Percentiles rank a stretch among this genome's conserved stretches.
phyloP scores from a whole-genome alignment of 2,797 vertebrate species.

The Anabacerthia variegaticeps region DNA sequence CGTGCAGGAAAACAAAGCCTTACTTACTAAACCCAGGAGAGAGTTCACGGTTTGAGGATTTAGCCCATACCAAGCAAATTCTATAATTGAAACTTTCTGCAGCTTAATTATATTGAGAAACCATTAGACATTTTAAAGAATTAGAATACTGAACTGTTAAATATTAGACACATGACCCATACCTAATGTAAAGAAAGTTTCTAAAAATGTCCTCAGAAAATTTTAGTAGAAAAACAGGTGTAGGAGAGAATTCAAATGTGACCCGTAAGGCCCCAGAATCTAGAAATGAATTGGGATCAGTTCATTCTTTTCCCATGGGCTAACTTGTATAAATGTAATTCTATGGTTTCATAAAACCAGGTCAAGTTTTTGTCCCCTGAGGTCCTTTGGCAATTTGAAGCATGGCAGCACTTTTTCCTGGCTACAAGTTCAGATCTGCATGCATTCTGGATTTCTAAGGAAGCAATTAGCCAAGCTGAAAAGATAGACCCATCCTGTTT shows the following conservation, averaged over 20 bases:
- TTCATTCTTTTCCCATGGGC: constrained; percentile 76
- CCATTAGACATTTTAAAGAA: constrained; percentile 38
- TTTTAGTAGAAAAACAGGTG: constrained; percentile 72
- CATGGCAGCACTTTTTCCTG: constrained; percentile 72
- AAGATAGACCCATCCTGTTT: constrained; percentile 18
- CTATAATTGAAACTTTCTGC: constrained; percentile 10
- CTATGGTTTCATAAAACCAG: constrained; percentile 84
- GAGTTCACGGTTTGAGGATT: not conserved
- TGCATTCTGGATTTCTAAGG: constrained; percentile 46
- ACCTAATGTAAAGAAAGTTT: constrained; percentile 43
- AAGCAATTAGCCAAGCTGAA: constrained; percentile 18
- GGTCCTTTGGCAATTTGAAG: constrained; percentile 77
- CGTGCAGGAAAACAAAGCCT: not conserved
- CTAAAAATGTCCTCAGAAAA: constrained; percentile 56
- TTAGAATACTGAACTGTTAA: constrained; percentile 60
- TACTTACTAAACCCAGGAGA: not conserved
- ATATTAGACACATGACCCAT: constrained; percentile 41
- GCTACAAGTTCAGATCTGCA: constrained; percentile 77
- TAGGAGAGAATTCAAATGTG: constrained; percentile 74
- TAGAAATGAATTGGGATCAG: constrained; percentile 79
- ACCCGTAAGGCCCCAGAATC: constrained; percentile 75
- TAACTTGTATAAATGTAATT: constrained; percentile 84
- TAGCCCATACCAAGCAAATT: not conserved
- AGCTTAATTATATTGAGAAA: constrained; percentile 23
- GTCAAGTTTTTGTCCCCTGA: constrained; percentile 81